phyloP scores from a whole-genome alignment of 2,888 invertebrate species.

The Spialia ferax region DNA sequence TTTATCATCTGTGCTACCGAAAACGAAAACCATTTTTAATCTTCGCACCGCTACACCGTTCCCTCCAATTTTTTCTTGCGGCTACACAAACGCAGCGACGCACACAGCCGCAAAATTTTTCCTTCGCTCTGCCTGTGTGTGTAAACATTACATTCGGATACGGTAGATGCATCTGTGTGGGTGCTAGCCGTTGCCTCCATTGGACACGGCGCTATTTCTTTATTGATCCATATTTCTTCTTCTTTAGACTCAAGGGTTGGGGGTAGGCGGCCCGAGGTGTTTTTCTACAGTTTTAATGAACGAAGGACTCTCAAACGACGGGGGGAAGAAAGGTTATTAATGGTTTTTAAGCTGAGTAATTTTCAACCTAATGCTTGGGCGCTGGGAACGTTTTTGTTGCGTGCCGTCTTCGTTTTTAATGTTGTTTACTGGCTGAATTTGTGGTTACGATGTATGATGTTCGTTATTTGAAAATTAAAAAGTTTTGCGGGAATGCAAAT shows the following conservation, averaged over 20 bases:
- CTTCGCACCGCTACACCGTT: slow-evolving; percentile 31
- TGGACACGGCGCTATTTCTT: slow-evolving; percentile 86
- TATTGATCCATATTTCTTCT: slow-evolving; percentile 88
- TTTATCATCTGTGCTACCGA: slow-evolving; percentile 19
- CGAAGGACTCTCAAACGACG: slow-evolving; percentile 63
- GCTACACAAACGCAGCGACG: slow-evolving; percentile 48
- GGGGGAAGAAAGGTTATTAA: slow-evolving; percentile 79
- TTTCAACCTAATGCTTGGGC: slow-evolving; percentile 68
- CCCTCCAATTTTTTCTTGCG: slow-evolving; percentile 53
- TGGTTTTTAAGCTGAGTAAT: slow-evolving; percentile 82
- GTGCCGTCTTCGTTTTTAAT: slow-evolving; percentile 47
- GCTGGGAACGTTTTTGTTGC: slow-evolving; percentile 60
- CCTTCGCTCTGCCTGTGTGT: slow-evolving; percentile 51
- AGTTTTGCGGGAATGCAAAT: slow-evolving; percentile 6
- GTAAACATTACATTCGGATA: slow-evolving; percentile 56
- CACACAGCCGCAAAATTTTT: slow-evolving; percentile 57
- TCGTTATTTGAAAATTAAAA: slow-evolving; percentile 25
- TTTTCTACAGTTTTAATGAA: slow-evolving; percentile 86
- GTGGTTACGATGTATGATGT: slow-evolving; percentile 3
- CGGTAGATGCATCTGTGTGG: slow-evolving; percentile 61
- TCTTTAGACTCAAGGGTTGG: slow-evolving; percentile 77
- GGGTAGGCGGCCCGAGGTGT: slow-evolving; percentile 62
- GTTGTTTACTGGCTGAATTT: slow-evolving; percentile 22
- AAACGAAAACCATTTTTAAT: slow-evolving; percentile 32
- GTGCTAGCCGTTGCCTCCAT: slow-evolving; percentile 81